A percentile compares a stretch with the other conserved stretches of the same genome.
Conservation (phyloP, 2,113 vertebrate species). For the Silurus meridionalis region DNA sequence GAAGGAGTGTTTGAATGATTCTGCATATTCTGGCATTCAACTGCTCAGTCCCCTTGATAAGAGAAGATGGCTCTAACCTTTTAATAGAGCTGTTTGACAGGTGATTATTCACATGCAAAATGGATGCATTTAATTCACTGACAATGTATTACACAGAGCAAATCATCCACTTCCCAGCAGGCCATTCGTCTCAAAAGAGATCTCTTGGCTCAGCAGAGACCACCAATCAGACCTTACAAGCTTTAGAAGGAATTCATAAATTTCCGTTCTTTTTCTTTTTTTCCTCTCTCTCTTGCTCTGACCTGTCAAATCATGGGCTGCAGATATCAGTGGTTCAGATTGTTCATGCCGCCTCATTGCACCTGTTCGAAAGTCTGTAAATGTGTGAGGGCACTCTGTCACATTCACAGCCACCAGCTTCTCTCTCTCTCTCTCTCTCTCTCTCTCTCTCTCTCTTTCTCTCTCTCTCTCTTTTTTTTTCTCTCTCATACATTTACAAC, state of each 20-base stretch:
- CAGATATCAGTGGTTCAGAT: not conserved
- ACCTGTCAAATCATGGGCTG: conserved; percentile 13
- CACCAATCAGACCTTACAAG: conserved; percentile 18
- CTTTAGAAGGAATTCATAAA: conserved; percentile 1
- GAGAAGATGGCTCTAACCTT: conserved; percentile 50
- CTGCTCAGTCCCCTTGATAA: conserved; percentile 45
- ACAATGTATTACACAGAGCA: conserved; percentile 47
- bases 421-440: not conserved
- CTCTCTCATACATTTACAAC: not conserved
- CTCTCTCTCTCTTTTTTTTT: not conserved
- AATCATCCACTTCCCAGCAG: conserved; percentile 28
- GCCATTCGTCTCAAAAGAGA: not conserved
- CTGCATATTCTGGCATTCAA: conserved; percentile 37
- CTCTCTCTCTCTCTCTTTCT: not conserved
- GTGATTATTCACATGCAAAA: conserved; percentile 59
- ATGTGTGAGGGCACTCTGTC: not conserved
- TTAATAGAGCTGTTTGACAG: conserved; percentile 46
- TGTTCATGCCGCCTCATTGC: conserved; percentile 6
- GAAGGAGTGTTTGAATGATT: conserved; percentile 33
- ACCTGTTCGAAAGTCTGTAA: conserved; percentile 21
- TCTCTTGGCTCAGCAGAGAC: conserved; percentile 25
- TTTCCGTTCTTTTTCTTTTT: not conserved
- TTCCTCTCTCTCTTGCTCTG: not conserved
- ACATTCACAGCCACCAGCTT: not conserved
- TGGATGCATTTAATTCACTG: conserved; percentile 40